These are phyloP conservation scores for Eumeta japonica DNA, from an alignment of 1,140 invertebrate genomes.

Conservation along the genomic window DNA sequence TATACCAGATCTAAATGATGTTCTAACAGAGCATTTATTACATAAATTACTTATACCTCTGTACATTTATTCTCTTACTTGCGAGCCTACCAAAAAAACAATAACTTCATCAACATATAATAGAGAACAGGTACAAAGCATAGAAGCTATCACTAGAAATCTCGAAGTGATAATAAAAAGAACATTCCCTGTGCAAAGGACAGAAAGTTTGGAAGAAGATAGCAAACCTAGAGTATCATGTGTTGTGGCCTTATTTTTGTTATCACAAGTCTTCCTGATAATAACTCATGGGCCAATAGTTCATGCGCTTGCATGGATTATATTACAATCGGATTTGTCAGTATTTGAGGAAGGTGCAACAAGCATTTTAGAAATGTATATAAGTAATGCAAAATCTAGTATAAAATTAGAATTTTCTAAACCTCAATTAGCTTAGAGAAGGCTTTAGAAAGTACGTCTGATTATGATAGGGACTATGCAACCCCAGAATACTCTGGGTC, in stretches of 20 bases:
- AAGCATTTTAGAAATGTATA: constrained; percentile 74
- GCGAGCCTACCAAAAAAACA: constrained; percentile 32
- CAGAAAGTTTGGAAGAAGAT: constrained; percentile 42
- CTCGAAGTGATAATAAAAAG: constrained; percentile 61
- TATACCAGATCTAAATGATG: constrained; percentile 90
- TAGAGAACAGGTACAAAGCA: constrained; percentile 46
- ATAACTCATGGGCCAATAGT: constrained; percentile 87
- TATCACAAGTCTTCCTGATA: constrained; percentile 96
- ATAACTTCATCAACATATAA: constrained; percentile 33
- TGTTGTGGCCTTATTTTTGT: constrained; percentile 86
- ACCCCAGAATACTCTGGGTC: constrained; percentile 39
- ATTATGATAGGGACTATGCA: constrained; percentile 42
- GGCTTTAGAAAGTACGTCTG: constrained; percentile 53
- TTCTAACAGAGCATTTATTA: constrained; percentile 92
- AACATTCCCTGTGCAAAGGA: constrained; percentile 37
- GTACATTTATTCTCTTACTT: constrained; percentile 87
- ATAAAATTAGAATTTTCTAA: constrained; percentile 54
- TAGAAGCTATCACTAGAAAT: constrained; percentile 62
- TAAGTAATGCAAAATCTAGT: constrained; percentile 50
- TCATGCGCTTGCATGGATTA: constrained; percentile 83
- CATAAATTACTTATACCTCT: constrained; percentile 92
- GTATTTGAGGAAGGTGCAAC: constrained; percentile 72
- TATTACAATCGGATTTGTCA: constrained; percentile 74
- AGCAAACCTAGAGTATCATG: constrained; percentile 76
- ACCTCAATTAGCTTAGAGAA: constrained; percentile 66